phyloP scores from a whole-genome alignment of 2,888 invertebrate genomes.

The Sesamia inferens region DNA sequence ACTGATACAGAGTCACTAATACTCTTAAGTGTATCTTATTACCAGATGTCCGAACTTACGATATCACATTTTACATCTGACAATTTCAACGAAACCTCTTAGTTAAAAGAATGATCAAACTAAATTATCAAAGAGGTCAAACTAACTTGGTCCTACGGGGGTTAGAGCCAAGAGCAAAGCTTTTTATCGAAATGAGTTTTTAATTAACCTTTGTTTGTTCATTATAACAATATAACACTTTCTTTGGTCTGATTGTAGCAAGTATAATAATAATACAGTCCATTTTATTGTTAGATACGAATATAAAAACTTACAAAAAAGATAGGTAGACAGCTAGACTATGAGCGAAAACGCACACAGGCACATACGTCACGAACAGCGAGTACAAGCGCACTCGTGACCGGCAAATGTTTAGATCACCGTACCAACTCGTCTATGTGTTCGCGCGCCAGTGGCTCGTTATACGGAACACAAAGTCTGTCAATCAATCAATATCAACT shows the following conservation, averaged over 20 bases:
- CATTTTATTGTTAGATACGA: slow-evolving; percentile 6
- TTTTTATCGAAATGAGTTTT: not conserved
- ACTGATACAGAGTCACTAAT: no score
- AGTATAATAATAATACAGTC: slow-evolving; percentile 9
- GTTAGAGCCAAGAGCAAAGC: not conserved
- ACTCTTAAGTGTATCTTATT: no score
- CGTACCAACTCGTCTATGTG: not conserved
- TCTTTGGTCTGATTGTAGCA: not conserved
- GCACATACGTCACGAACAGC: not conserved
- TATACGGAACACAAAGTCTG: not conserved
- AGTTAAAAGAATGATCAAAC: no score
- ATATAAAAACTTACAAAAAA: no score
- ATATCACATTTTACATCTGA: no score
- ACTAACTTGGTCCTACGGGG: not conserved
- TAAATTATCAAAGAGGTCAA: not conserved
- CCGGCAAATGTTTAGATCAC: not conserved
- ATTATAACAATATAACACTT: not conserved
- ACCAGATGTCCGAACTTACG: no score
- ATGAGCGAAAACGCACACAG: not conserved
- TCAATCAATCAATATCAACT: not conserved
- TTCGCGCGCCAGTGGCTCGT: not conserved
- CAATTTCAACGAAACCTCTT: no score
- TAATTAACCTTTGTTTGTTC: slow-evolving; percentile 8
- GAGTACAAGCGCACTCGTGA: not conserved
- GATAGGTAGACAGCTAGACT: not conserved